Conservation (phyloP, 2,797 vertebrate species). For the Anisognathus igniventris region DNA sequence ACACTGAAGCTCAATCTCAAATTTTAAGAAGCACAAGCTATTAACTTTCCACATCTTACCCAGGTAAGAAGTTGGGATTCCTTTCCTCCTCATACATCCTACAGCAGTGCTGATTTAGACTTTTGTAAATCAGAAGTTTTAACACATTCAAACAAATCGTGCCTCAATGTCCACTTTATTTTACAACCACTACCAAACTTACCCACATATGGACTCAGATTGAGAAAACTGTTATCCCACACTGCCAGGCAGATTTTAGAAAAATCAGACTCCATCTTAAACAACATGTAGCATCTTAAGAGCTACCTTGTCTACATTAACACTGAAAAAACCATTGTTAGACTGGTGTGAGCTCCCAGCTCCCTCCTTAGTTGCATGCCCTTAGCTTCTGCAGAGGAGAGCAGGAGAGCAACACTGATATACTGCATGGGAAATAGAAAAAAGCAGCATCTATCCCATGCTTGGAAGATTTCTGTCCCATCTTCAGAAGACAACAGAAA, state of each 20-base stretch:
- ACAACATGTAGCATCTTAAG: not conserved
- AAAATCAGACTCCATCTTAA: not conserved
- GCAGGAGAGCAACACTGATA: not conserved
- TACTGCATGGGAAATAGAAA: rapidly evolving
- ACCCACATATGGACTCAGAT: rapidly evolving
- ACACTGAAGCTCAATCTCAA: not conserved
- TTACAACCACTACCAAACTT: not conserved
- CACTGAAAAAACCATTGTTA: not conserved
- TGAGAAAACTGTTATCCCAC: not conserved
- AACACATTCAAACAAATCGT: not conserved
- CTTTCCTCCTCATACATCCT: not conserved
- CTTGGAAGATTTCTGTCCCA: not conserved
- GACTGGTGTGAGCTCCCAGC: not conserved
- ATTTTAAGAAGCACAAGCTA: not conserved
- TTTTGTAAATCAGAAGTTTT: not conserved
- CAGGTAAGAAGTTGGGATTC: not conserved
- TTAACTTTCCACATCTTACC: not conserved
- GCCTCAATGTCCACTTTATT: not conserved
- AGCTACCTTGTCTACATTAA: not conserved
- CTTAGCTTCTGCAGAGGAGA: not conserved
- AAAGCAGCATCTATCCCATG: not conserved
- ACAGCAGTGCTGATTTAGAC: not conserved
- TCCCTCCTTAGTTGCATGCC: not conserved
- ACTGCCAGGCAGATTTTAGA: not conserved
- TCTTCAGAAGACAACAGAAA: not conserved